phyloP scores from a whole-genome alignment of 2,113 vertebrate species.

The Trochalopteron elliotii region DNA sequence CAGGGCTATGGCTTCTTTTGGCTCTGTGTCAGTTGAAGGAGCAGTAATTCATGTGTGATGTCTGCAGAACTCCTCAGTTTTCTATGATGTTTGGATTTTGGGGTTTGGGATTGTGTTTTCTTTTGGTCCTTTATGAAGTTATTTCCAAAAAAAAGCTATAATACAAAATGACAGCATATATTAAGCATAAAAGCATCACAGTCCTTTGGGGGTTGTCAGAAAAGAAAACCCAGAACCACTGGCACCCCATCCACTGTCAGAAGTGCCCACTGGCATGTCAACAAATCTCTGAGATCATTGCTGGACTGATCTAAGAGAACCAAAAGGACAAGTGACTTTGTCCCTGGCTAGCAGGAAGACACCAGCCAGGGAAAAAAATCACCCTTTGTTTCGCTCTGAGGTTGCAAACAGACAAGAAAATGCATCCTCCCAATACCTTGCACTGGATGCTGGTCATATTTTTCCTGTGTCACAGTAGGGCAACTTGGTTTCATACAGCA shows the following conservation, averaged over 20 bases:
- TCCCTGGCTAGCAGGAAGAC: neutral
- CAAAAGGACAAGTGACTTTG: neutral
- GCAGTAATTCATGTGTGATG: neutral
- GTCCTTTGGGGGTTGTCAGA: neutral
- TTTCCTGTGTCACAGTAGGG: neutral
- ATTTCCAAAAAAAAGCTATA: slow-evolving; percentile 36
- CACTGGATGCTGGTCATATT: neutral
- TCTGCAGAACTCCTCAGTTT: neutral
- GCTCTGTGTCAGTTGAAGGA: neutral
- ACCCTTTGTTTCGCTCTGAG: neutral
- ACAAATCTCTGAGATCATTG: neutral
- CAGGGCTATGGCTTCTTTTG: neutral
- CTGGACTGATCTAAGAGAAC: neutral
- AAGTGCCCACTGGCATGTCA: neutral
- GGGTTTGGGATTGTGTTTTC: slow-evolving; percentile 22
- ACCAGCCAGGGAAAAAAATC: neutral
- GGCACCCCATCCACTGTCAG: neutral
- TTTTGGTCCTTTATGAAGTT: slow-evolving; percentile 35
- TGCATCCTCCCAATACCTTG: neutral
- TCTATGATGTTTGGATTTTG: slow-evolving; percentile 1
- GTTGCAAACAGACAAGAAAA: neutral
- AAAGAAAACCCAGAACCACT: neutral
- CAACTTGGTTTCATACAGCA: neutral
- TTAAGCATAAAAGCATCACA: slow-evolving; percentile 4
- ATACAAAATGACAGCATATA: slow-evolving; percentile 35